These are phyloP conservation scores for Scalopus aquaticus DNA, from an alignment of 2,113 vertebrate species.

Conservation along the genomic window DNA sequence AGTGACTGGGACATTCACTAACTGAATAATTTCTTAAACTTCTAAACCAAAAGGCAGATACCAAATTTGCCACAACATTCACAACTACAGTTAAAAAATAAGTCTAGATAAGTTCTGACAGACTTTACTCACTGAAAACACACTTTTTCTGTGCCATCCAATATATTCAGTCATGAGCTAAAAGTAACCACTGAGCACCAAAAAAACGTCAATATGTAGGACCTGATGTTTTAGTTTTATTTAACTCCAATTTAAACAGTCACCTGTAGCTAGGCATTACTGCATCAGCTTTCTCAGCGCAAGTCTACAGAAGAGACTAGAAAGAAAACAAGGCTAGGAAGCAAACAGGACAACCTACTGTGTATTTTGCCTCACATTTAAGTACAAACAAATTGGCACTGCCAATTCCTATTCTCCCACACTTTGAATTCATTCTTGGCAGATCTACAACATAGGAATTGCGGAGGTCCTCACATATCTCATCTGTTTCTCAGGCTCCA, in stretches of 20 bases:
- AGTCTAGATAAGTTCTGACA: not conserved
- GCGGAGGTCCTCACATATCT: not conserved
- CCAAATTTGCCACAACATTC: not conserved
- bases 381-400: not conserved
- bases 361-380: not conserved
- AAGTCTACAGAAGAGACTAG: not conserved
- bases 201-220: not conserved
- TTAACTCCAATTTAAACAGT: not conserved
- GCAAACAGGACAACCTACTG: not conserved
- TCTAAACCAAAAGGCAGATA: slow-evolving; percentile 11
- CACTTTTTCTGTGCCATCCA: not conserved
- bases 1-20: not conserved
- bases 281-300: not conserved
- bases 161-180: not conserved
- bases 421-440: not conserved
- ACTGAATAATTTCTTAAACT: not conserved
- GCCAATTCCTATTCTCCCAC: not conserved
- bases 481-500: not conserved
- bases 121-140: not conserved
- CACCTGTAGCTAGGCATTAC: not conserved
- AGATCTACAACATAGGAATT: not conserved
- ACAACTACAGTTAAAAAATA: not conserved
- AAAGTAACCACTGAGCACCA: not conserved
- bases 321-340: not conserved
- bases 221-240: not conserved